Percentiles rank a stretch among this genome's conserved stretches.
These are phyloP conservation scores for Sardina pilchardus DNA, from an alignment of 2,113 vertebrate genomes.

Conservation along the genomic window DNA sequence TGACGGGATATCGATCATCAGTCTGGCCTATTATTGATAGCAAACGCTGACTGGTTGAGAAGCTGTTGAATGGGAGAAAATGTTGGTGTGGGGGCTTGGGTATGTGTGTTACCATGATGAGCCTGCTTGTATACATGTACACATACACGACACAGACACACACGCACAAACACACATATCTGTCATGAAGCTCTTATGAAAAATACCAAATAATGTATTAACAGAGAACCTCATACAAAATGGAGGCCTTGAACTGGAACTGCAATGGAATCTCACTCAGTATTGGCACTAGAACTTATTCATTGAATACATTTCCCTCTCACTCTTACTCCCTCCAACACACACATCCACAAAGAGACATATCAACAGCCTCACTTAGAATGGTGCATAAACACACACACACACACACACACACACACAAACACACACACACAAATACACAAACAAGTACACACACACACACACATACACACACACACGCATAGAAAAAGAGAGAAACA, in stretches of 20 bases:
- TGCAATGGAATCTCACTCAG: too few species aligned
- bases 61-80: neutral
- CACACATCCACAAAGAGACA: too few species aligned
- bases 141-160: neutral
- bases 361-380: too few species aligned
- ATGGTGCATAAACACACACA: too few species aligned
- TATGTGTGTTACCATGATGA: neutral
- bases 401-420: too few species aligned
- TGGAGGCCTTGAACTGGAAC: too few species aligned
- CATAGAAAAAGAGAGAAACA: neutral
- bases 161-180: neutral
- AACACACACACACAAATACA: neutral
- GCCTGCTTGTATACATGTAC: neutral
- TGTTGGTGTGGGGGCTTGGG: neutral
- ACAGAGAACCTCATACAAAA: neutral
- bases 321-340: too few species aligned
- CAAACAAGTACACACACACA: neutral
- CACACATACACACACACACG: neutral
- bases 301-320: too few species aligned
- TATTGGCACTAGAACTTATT: too few species aligned
- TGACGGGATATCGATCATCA: too few species aligned
- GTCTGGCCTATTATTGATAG: too few species aligned
- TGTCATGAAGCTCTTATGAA: neutral
- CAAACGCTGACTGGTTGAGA: too few species aligned
- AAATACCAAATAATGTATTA: neutral